Base-by-base conservation (phyloP, 2,888 invertebrate species). In the Conops quadrifasciatus region DNA sequence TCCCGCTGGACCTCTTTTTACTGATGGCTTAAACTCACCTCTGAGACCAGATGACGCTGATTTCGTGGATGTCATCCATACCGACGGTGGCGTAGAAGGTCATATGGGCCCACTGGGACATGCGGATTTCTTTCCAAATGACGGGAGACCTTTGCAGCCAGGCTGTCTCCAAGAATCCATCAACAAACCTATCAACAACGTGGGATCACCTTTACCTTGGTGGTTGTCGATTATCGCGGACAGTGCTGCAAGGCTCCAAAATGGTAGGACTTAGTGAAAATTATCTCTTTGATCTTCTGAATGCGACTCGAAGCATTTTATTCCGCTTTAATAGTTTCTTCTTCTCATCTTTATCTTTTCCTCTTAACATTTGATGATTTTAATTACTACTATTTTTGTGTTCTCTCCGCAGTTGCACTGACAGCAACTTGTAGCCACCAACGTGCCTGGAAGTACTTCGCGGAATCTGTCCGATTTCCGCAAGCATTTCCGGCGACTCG, bases 1-100 rank as follows among this genome's bases (percentile, higher is more conserved):
- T 82, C 94, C 95, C 0, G 94, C 95, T 0, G 90, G 91, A 79
- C 95, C 95, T 0, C 88, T 93, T 1, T 94, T 92, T 84, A 89
- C 90, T 78, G 89, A 89, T 77, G 84, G 90, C 67, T 91, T 86
- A 47, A 87, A 90, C 65, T 91, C 90, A 1, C 90, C 91, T 64
- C 85, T 93, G 43, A 87, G 90, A 2, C 87, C 88, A 53, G 88
- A 89, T 0, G 93, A 93, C 79, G 93, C 93, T 0, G 80, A 87
- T 5, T 93, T 93, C 78, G 93, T 93, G 36, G 93, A 92, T 80
- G 89, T 92, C 15, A 89, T 92, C 36, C 93, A 93, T 80, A 91
- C 92, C 0, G 91, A 91, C 79, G 91, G 91, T 2, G 92, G 92
- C 0, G 87, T 92, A 7, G 88, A 92, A 71, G 92, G 92, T 0